Conservation (phyloP, 2,888 invertebrate species). For the Diarsia rubi region DNA sequence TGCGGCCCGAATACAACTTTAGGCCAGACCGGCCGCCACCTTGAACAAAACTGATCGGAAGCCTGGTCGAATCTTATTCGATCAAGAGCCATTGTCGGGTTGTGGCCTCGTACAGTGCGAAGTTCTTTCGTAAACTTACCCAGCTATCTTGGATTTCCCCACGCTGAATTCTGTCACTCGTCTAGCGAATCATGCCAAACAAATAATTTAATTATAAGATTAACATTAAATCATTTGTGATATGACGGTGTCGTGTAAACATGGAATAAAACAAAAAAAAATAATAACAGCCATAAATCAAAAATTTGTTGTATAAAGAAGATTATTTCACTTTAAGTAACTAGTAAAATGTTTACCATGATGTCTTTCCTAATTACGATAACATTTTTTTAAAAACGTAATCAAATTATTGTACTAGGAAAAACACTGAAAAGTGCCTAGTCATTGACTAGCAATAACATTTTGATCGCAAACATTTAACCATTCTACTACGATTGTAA, state of each 20-base stretch:
- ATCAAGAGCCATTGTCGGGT: neutral
- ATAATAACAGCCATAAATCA: neutral
- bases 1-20: neutral
- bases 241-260: neutral
- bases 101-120: neutral
- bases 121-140: no score
- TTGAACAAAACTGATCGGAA: neutral
- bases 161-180: neutral
- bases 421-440: neutral
- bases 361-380: neutral
- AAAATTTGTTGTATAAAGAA: neutral
- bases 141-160: neutral
- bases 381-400: conserved; percentile 4
- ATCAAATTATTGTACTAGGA: no score
- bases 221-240: neutral
- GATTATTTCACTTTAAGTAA: neutral
- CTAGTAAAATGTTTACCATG: neutral
- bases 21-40: neutral
- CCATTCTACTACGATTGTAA: neutral
- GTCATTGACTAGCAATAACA: conserved; percentile 5
- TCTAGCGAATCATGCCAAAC: neutral
- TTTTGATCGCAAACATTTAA: conserved; percentile 3
- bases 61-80: neutral
- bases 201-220: neutral
- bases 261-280: neutral